A percentile compares a stretch with the other conserved stretches of the same genome.
Evolutionary conservation across 2,888 invertebrate species (phyloP).

Genomic region (Hypselothyrea guttata): DNA sequence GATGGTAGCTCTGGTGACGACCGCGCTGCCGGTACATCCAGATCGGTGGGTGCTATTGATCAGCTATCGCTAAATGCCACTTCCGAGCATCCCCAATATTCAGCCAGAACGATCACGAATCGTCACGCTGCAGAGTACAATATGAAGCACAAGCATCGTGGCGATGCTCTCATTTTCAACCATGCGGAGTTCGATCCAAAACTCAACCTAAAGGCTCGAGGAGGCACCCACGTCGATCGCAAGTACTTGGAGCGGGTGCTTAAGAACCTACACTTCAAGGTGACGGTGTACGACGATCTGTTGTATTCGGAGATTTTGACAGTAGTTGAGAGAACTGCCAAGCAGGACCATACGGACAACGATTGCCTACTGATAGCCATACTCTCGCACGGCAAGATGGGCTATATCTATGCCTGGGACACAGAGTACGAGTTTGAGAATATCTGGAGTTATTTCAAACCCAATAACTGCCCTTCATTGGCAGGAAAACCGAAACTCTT

Average conservation of each 20-base stretch:
- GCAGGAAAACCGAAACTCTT: constrained; percentile 91
- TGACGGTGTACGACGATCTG: constrained; percentile 88
- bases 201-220: constrained; percentile 87
- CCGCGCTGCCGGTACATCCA: constrained; percentile 16
- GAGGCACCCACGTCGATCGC: constrained; percentile 94
- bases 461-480: constrained; percentile 90
- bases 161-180: constrained; percentile 94
- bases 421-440: constrained; percentile 91
- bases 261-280: constrained; percentile 88
- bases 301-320: constrained; percentile 86
- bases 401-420: constrained; percentile 93
- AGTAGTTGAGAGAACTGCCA: constrained; percentile 87
- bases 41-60: constrained; percentile 69
- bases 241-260: constrained; percentile 87
- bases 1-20: too few species aligned
- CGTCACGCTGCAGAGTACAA: constrained; percentile 90
- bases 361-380: constrained; percentile 93
- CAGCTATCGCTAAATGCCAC: constrained; percentile 70
- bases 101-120: constrained; percentile 85
- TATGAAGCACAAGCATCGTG: constrained; percentile 91
- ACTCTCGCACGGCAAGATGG: constrained; percentile 94
- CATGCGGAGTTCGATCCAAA: constrained; percentile 90
- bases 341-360: constrained; percentile 89
- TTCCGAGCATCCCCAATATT: constrained; percentile 71
- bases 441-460: constrained; percentile 90